Conservation (phyloP, 2,888 invertebrate genomes). For the Tetanocera ferruginea region DNA sequence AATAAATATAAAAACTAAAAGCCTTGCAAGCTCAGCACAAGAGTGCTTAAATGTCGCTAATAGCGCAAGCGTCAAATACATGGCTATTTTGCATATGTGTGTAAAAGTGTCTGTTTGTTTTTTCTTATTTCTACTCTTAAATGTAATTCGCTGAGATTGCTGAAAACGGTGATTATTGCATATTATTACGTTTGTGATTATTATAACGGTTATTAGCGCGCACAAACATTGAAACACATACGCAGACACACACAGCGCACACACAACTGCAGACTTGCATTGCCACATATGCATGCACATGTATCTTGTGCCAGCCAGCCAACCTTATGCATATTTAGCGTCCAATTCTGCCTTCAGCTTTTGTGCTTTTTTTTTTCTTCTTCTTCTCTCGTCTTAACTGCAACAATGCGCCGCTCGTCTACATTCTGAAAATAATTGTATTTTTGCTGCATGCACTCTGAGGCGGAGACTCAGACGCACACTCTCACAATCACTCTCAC, state of each 20-base stretch:
- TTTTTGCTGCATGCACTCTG: constrained; percentile 36
- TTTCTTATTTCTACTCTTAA: background rate
- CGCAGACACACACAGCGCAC: no score
- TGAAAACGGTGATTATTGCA: constrained; percentile 16
- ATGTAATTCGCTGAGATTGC: constrained; percentile 30
- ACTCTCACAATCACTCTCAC: background rate
- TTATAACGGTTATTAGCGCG: constrained; percentile 25
- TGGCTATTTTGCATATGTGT: background rate
- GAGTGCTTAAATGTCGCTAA: constrained; percentile 22
- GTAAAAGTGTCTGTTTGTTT: background rate
- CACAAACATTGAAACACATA: background rate
- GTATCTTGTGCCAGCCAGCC: background rate
- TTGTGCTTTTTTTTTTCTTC: background rate
- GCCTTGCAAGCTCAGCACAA: background rate
- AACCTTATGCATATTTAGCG: background rate
- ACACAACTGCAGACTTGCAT: background rate
- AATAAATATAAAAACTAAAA: background rate
- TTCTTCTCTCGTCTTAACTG: background rate
- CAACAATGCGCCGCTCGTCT: background rate
- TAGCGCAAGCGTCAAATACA: constrained; percentile 1
- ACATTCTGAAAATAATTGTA: constrained; percentile 30
- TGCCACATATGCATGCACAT: constrained; percentile 22
- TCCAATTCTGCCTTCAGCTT: background rate
- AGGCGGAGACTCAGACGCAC: background rate
- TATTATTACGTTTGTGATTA: constrained; percentile 28